These are phyloP conservation scores for Erythrocercus mccallii DNA, from an alignment of 2,113 vertebrate species.

Conservation along the genomic window DNA sequence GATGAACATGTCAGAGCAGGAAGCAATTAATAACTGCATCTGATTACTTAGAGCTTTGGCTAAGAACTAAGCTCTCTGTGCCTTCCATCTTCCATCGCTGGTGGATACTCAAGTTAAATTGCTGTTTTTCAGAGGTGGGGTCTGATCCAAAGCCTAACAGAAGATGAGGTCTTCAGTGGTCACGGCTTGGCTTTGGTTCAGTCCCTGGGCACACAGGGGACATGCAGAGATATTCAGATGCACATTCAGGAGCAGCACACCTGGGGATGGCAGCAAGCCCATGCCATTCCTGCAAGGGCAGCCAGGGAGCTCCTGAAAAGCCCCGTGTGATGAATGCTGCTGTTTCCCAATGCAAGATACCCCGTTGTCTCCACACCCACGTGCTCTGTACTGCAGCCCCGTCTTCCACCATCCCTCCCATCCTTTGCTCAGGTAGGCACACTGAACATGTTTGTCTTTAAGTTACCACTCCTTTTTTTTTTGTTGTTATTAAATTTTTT, in stretches of 20 bases:
- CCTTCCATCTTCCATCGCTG: neutral
- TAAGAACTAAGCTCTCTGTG: neutral
- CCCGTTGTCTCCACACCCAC: neutral
- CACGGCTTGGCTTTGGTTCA: too few relatives aligned
- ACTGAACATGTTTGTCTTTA: neutral
- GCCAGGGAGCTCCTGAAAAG: neutral
- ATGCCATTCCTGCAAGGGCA: neutral
- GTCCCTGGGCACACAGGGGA: neutral
- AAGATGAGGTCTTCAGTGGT: neutral
- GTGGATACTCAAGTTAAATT: neutral
- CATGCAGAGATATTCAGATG: neutral
- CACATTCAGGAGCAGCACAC: neutral
- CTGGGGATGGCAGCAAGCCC: neutral
- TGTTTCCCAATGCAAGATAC: fast-evolving
- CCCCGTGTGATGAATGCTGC: fast-evolving
- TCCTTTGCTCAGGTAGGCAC: neutral
- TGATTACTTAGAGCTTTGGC: neutral
- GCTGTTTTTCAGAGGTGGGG: neutral
- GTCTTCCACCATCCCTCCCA: neutral
- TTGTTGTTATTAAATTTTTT: neutral
- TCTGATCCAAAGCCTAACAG: neutral
- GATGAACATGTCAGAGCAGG: neutral
- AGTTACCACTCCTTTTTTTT: neutral
- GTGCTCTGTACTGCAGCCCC: neutral
- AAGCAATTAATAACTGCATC: slow-evolving; percentile 14